Conservation (phyloP, 1,140 invertebrate species). For the Zaprionus gabonicus region DNA sequence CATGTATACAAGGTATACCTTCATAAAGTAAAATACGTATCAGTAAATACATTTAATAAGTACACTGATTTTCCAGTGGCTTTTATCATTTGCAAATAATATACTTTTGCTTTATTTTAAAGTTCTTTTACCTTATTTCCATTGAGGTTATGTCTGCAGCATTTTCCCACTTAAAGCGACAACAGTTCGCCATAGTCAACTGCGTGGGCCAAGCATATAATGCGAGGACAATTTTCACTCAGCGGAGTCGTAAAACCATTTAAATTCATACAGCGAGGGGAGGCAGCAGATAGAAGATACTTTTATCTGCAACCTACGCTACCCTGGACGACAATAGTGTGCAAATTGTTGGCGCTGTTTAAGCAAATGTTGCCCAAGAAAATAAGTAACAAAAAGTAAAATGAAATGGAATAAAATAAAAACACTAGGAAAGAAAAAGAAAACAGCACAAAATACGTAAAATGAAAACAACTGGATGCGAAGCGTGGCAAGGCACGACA, state of each 20-base stretch:
- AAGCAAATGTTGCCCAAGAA: conserved; percentile 70
- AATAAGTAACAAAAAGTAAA: conserved; percentile 43
- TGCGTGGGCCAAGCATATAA: conserved; percentile 20
- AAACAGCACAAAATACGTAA: conserved; percentile 4
- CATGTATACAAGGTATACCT: too few relatives aligned
- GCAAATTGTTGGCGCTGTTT: conserved; percentile 78
- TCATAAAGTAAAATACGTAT: too few relatives aligned
- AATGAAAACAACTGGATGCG: conserved; percentile 29
- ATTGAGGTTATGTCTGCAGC: not conserved
- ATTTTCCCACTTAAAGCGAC: conserved; percentile 8
- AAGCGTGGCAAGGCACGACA: not conserved
- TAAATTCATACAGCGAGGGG: conserved; percentile 66
- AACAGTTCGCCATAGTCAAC: conserved; percentile 15
- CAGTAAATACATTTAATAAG: not conserved
- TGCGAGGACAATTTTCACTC: conserved; percentile 29
- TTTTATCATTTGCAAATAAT: not conserved
- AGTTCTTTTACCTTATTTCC: not conserved
- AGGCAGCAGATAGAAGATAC: conserved; percentile 51
- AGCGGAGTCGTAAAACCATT: conserved; percentile 69
- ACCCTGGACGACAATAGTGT: conserved; percentile 65
- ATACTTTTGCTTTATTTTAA: not conserved
- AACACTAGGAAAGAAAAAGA: not conserved
- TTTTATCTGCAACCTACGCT: conserved; percentile 49
- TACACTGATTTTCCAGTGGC: not conserved
- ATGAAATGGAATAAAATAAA: conserved; percentile 36